Evolutionary conservation across 2,113 vertebrate species (phyloP).

Genomic region (Lagopus leucura): DNA sequence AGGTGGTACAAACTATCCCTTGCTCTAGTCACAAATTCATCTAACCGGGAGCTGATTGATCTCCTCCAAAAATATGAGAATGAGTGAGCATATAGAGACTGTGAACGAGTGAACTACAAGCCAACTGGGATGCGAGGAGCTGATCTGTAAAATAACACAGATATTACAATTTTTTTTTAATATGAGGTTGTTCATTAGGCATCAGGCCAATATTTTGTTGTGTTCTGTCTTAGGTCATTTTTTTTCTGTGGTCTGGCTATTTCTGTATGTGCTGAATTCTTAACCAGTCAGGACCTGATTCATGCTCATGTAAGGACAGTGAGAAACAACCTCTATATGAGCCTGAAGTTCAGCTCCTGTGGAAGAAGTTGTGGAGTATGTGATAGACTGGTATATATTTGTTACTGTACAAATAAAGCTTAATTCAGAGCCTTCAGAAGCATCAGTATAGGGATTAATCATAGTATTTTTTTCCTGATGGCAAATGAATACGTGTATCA

Average conservation of each 20-base stretch:
- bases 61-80: not conserved
- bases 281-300: not conserved
- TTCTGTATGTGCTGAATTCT: not conserved
- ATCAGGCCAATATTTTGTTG: not conserved
- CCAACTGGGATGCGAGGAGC: not conserved
- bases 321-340: not conserved
- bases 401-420: not conserved
- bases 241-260: not conserved
- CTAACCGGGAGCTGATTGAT: not conserved
- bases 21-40: not conserved
- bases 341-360: not conserved
- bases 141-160: not conserved
- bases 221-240: not conserved
- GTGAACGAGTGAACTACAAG: not conserved
- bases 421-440: not conserved
- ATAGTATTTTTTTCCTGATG: not conserved
- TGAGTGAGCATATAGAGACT: not conserved
- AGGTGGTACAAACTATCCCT: not conserved
- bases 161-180: not conserved
- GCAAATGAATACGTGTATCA: not conserved
- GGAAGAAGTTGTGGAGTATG: not conserved
- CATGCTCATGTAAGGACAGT: not conserved
- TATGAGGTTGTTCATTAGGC: not conserved
- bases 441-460: not conserved
- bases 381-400: not conserved